Conservation (phyloP, 2,113 vertebrate species). For the Megaptera novaeangliae region DNA sequence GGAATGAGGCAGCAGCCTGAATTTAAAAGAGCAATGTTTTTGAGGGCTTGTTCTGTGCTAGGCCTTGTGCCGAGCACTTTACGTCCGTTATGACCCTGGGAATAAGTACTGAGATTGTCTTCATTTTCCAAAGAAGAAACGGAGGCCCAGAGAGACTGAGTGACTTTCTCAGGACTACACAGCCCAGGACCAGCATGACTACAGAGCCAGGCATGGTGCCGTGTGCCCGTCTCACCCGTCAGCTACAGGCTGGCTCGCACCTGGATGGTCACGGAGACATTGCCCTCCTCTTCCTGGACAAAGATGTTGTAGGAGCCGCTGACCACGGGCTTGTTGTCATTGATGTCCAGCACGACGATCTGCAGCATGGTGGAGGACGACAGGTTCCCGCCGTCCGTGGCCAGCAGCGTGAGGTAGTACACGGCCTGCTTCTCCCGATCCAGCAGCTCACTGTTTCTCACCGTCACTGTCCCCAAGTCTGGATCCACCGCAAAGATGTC, state of each 20-base stretch:
- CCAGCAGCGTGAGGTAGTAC: slow-evolving; percentile 88
- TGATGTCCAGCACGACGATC: slow-evolving; percentile 87
- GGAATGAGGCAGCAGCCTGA: background rate
- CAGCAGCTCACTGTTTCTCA: slow-evolving; percentile 77
- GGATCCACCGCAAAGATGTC: slow-evolving; percentile 81
- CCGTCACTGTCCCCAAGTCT: slow-evolving; percentile 79
- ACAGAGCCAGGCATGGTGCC: background rate
- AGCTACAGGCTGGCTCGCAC: slow-evolving; percentile 46
- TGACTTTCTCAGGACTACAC: background rate
- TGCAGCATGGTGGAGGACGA: slow-evolving; percentile 82
- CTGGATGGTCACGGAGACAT: slow-evolving; percentile 78
- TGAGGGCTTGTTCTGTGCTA: background rate
- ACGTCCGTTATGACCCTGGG: background rate
- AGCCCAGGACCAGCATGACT: background rate
- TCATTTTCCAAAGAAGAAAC: background rate
- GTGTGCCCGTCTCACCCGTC: rapidly evolving
- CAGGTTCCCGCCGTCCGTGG: slow-evolving; percentile 80
- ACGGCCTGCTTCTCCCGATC: slow-evolving; percentile 86
- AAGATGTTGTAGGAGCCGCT: slow-evolving; percentile 83
- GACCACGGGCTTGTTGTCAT: slow-evolving; percentile 83
- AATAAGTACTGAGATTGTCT: background rate
- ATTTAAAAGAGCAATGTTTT: background rate
- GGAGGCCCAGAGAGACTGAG: background rate
- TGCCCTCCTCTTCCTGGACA: slow-evolving; percentile 80
- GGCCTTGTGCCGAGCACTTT: background rate